These are phyloP conservation scores for Metalampra italica DNA, from an alignment of 2,888 invertebrate species.

Conservation along the genomic window DNA sequence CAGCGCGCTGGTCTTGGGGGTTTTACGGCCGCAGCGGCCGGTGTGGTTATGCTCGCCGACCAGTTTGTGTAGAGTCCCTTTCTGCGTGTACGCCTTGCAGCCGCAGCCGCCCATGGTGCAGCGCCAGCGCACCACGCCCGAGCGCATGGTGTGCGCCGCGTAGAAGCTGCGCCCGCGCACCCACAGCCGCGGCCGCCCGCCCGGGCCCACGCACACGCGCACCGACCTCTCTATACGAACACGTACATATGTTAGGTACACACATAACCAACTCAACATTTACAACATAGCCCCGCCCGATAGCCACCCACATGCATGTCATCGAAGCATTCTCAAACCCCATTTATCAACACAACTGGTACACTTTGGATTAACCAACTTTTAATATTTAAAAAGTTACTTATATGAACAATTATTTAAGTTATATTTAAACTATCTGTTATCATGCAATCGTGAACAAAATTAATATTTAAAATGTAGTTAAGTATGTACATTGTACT, in stretches of 20 bases:
- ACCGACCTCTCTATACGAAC: slow-evolving; percentile 52
- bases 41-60: slow-evolving; percentile 71
- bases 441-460: too few species aligned
- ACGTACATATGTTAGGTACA: slow-evolving; percentile 23
- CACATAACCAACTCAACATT: slow-evolving; percentile 3
- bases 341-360: too few species aligned
- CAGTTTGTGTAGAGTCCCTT: slow-evolving; percentile 64
- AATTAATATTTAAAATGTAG: too few species aligned
- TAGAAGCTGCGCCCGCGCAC: slow-evolving; percentile 72
- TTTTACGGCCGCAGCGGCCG: slow-evolving; percentile 56
- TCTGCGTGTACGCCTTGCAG: slow-evolving; percentile 71
- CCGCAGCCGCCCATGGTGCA: slow-evolving; percentile 74
- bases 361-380: too few species aligned
- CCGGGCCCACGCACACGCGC: slow-evolving; percentile 67
- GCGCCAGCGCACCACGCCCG: slow-evolving; percentile 70
- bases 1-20: slow-evolving; percentile 22
- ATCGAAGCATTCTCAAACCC: not conserved
- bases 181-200: slow-evolving; percentile 69
- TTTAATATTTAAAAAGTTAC: too few species aligned
- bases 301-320: not conserved
- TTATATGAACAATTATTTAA: too few species aligned
- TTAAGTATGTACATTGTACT: too few species aligned
- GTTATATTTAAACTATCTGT: too few species aligned
- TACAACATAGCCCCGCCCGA: not conserved
- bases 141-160: slow-evolving; percentile 73